Percentiles rank a stretch among this genome's conserved stretches.
Conservation (phyloP, 2,113 vertebrate species). For the Oxygymnocypris stewartii region DNA sequence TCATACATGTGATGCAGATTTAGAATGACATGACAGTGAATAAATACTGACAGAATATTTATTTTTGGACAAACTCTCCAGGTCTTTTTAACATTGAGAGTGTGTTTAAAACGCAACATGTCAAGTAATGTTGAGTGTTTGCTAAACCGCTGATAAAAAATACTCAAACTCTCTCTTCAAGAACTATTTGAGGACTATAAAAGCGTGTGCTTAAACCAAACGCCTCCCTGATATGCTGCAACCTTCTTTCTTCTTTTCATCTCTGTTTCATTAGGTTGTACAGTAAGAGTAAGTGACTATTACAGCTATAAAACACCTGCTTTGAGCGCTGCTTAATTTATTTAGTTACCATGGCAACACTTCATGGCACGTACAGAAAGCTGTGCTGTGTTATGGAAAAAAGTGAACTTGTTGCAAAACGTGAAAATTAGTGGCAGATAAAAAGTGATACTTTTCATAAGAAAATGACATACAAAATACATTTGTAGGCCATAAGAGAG, state of each 20-base stretch:
- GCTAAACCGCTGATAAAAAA: slow-evolving; percentile 5
- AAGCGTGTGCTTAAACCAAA: slow-evolving; percentile 13
- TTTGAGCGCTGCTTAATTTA: slow-evolving; percentile 22
- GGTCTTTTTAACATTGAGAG: slow-evolving; percentile 7
- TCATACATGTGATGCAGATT: not conserved
- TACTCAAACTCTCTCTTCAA: not conserved
- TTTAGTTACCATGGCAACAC: slow-evolving; percentile 23
- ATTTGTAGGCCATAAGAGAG: not conserved
- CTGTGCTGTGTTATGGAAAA: not conserved
- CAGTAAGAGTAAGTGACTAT: slow-evolving; percentile 14
- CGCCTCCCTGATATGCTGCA: not conserved
- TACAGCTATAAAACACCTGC: slow-evolving; percentile 38
- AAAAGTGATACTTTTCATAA: slow-evolving; percentile 31
- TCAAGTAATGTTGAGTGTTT: not conserved
- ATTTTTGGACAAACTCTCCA: not conserved
- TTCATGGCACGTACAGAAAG: slow-evolving; percentile 6
- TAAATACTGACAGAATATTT: not conserved
- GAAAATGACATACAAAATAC: not conserved
- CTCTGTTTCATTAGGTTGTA: slow-evolving; percentile 40
- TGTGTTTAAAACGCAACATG: not conserved
- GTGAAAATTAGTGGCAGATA: not conserved
- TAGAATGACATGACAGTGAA: not conserved
- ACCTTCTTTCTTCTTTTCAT: slow-evolving; percentile 25
- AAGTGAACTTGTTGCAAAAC: slow-evolving; percentile 8
- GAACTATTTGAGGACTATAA: not conserved